Percentiles rank a stretch among this genome's conserved stretches.
Conservation (phyloP, 1,140 invertebrate genomes). For the Formica selysi region DNA sequence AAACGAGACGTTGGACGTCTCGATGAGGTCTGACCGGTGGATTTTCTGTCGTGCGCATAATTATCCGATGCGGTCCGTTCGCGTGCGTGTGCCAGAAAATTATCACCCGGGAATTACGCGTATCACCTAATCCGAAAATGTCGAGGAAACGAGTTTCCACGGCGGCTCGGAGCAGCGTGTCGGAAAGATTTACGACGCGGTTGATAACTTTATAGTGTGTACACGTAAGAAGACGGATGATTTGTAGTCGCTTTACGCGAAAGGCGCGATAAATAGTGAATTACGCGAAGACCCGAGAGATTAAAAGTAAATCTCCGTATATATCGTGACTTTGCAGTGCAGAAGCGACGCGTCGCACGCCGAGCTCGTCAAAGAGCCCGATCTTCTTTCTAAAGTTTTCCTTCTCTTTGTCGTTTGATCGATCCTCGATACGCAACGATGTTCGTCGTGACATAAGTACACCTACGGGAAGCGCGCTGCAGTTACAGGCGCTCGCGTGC, state of each 20-base stretch:
- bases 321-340: not conserved
- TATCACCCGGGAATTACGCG: slow-evolving; percentile 27
- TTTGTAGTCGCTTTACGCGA: slow-evolving; percentile 12
- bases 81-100: slow-evolving; percentile 40
- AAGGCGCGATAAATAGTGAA: not conserved
- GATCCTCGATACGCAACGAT: slow-evolving; percentile 52
- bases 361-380: not conserved
- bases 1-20: slow-evolving; percentile 18
- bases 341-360: not conserved
- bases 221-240: slow-evolving; percentile 10
- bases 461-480: slow-evolving; percentile 30
- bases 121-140: slow-evolving; percentile 46
- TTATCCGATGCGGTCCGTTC: slow-evolving; percentile 18
- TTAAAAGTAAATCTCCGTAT: slow-evolving; percentile 41
- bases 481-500: slow-evolving; percentile 75
- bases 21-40: slow-evolving; percentile 29
- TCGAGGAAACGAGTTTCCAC: not conserved
- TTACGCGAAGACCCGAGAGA: not conserved
- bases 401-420: slow-evolving; percentile 10
- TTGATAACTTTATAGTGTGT: not conserved
- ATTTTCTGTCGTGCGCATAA: slow-evolving; percentile 52
- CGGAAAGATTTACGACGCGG: slow-evolving; percentile 20
- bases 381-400: not conserved
- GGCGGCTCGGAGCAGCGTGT: not conserved
- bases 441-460: slow-evolving; percentile 9